A percentile compares a stretch with the other conserved stretches of the same genome.
These are phyloP conservation scores for Suncus etruscus DNA, from an alignment of 2,113 vertebrate genomes.

Conservation along the genomic window DNA sequence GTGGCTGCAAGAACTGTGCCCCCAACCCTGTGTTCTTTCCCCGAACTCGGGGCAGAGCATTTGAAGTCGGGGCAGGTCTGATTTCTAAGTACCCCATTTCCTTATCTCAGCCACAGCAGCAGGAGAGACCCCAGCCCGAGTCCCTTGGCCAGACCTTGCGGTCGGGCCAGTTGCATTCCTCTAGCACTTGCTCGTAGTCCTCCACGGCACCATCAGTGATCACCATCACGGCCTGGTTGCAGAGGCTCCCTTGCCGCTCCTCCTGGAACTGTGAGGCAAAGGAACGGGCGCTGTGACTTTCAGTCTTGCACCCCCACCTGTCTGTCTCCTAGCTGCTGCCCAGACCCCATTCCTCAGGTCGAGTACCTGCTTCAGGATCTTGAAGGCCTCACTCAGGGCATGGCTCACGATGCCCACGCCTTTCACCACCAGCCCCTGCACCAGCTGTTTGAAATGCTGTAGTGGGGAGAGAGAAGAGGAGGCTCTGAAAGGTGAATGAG, in stretches of 20 bases:
- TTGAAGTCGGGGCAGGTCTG: not conserved
- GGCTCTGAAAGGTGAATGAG: not conserved
- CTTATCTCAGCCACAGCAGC: not conserved
- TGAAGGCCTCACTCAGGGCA: constrained; percentile 95
- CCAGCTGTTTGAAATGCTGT: constrained; percentile 97
- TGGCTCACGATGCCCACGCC: constrained; percentile 94
- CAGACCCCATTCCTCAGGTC: no score
- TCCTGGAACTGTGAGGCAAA: constrained; percentile 85
- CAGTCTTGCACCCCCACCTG: no score
- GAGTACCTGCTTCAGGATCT: constrained; percentile 94
- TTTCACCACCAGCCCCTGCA: constrained; percentile 94
- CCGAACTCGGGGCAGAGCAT: not conserved
- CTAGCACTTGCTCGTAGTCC: constrained; percentile 94
- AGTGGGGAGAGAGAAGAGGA: not conserved
- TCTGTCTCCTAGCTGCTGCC: not conserved
- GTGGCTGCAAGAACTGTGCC: no score
- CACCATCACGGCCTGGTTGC: constrained; percentile 98
- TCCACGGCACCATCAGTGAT: constrained; percentile 97
- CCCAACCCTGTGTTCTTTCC: no score
- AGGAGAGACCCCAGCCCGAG: fast-evolving
- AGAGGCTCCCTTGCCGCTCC: constrained; percentile 92
- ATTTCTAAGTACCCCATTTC: not conserved
- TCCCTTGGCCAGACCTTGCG: constrained; percentile 87
- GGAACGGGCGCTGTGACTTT: not conserved
- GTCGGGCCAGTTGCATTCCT: constrained; percentile 96